phyloP scores from a whole-genome alignment of 1,140 invertebrate genomes.

The Vollenhovia emeryi region DNA sequence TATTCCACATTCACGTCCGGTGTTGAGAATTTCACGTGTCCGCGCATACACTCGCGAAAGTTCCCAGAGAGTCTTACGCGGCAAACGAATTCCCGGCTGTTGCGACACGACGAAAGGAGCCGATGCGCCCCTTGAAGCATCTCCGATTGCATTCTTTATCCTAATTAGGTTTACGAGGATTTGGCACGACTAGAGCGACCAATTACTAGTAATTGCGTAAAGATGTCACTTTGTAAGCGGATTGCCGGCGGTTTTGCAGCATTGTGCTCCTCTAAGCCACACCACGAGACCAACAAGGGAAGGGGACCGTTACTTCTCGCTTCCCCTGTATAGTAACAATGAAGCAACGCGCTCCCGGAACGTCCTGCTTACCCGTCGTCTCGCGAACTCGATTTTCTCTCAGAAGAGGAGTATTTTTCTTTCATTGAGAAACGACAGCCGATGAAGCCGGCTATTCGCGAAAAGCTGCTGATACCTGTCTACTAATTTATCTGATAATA shows the following conservation, averaged over 20 bases:
- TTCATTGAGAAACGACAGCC: constrained; percentile 40
- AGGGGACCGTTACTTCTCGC: constrained; percentile 78
- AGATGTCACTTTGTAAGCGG: constrained; percentile 85
- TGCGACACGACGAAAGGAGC: constrained; percentile 2
- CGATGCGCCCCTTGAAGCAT: constrained; percentile 56
- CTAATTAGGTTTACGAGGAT: constrained; percentile 82
- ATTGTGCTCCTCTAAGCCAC: constrained; percentile 79
- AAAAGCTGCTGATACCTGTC: constrained; percentile 1
- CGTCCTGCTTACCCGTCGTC: constrained; percentile 41
- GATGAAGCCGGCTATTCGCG: constrained; percentile 23
- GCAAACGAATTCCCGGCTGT: neutral
- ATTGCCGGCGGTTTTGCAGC: constrained; percentile 81
- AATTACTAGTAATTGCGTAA: constrained; percentile 85
- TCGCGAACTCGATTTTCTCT: constrained; percentile 67
- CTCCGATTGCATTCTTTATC: constrained; percentile 78
- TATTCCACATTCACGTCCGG: neutral
- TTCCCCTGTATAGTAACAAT: constrained; percentile 67
- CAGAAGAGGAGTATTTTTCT: constrained; percentile 42
- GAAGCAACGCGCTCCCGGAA: constrained; percentile 61
- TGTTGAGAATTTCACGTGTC: neutral
- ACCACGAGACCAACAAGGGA: constrained; percentile 70
- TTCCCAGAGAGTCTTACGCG: constrained; percentile 32
- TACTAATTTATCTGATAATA: constrained; percentile 39
- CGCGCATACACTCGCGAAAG: neutral
- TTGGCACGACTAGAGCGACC: constrained; percentile 73